These are phyloP conservation scores for Drosophila tani DNA, from an alignment of 1,140 invertebrate species.

Conservation along the genomic window DNA sequence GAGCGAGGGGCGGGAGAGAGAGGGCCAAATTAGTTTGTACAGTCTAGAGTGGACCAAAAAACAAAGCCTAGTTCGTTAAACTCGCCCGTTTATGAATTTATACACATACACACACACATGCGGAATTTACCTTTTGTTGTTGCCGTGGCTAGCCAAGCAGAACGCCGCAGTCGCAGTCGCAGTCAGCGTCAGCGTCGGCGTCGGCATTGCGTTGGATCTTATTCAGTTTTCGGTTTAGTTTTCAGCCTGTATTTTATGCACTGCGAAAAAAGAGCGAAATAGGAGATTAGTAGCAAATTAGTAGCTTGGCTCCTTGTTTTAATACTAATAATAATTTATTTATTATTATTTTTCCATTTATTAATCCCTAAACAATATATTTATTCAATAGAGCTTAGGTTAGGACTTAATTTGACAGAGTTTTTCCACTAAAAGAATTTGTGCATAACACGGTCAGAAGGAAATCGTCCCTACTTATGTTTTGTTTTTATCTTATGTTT, in stretches of 20 bases:
- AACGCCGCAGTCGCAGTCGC: slow-evolving; percentile 41
- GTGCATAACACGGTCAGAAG: too few relatives aligned
- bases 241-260: slow-evolving; percentile 29
- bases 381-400: too few relatives aligned
- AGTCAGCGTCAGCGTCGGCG: not conserved
- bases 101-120: slow-evolving; percentile 51
- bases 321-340: too few relatives aligned
- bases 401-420: too few relatives aligned
- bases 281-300: not conserved
- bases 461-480: too few relatives aligned
- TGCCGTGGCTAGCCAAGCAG: slow-evolving; percentile 67
- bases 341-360: too few relatives aligned
- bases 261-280: not conserved
- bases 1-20: slow-evolving; percentile 3
- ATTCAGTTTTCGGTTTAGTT: slow-evolving; percentile 36
- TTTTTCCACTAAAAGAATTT: too few relatives aligned
- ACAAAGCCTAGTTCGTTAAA: slow-evolving; percentile 76
- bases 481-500: too few relatives aligned
- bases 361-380: too few relatives aligned
- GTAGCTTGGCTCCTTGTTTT: too few relatives aligned
- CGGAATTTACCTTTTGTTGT: slow-evolving; percentile 41
- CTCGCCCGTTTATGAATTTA: slow-evolving; percentile 69
- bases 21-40: slow-evolving; percentile 38
- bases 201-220: slow-evolving; percentile 57
- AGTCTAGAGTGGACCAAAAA: slow-evolving; percentile 44